phyloP scores from a whole-genome alignment of 2,888 invertebrate species.

The Minunthozetes semirufus region DNA sequence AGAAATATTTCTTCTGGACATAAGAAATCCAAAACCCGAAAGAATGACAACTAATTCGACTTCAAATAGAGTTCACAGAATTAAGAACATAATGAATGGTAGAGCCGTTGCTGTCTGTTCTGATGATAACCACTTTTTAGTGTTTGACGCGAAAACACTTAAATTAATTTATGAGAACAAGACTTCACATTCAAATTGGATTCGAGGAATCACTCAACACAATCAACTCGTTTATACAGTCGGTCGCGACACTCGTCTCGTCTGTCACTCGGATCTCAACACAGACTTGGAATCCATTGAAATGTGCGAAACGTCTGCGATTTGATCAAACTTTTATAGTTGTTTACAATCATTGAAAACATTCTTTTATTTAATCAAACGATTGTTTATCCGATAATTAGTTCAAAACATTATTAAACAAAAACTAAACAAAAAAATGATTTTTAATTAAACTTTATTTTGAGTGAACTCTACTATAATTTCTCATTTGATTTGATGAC shows the following conservation, averaged over 20 bases:
- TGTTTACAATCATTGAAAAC: no score
- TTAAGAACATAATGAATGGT: constrained; percentile 7
- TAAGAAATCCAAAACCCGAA: background rate
- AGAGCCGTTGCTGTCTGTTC: background rate
- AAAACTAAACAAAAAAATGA: no score
- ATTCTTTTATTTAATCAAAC: background rate
- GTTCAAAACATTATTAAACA: no score
- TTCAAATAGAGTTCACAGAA: background rate
- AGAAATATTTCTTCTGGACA: background rate
- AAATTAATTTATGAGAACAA: constrained; percentile 5
- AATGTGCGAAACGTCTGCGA: background rate
- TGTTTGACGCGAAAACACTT: background rate
- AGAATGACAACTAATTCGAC: background rate
- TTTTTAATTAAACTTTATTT: no score
- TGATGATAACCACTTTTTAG: background rate
- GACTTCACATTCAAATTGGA: constrained; percentile 11
- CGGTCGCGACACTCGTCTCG: constrained; percentile 8
- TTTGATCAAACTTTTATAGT: no score
- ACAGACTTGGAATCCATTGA: background rate
- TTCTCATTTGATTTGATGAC: no score
- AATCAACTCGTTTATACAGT: background rate
- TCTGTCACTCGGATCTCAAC: background rate
- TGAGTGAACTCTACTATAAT: no score
- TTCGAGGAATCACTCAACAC: background rate
- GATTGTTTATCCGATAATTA: no score